Percentiles rank a stretch among this genome's conserved stretches.
phyloP scores from a whole-genome alignment of 1,140 invertebrate species.

The Papilio polytes region DNA sequence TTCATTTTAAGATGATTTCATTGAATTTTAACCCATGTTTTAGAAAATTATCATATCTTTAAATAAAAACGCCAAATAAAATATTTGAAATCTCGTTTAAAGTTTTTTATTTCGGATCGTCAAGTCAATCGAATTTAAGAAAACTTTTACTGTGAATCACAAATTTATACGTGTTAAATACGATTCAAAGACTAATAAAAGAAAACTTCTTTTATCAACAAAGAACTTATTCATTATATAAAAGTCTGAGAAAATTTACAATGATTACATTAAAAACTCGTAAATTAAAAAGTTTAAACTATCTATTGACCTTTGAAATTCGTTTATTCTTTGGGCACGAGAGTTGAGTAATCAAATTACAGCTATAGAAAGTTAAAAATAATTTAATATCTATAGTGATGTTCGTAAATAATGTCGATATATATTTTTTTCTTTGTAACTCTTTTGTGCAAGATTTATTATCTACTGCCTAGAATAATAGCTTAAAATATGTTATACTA shows the following conservation, averaged over 20 bases:
- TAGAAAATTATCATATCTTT: too few relatives aligned
- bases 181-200: background rate
- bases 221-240: background rate
- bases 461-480: background rate
- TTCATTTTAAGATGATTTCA: background rate
- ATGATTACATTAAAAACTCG: slow-evolving; percentile 66
- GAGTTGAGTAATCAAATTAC: slow-evolving; percentile 73
- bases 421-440: background rate
- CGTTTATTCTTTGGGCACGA: slow-evolving; percentile 53
- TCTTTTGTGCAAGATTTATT: background rate
- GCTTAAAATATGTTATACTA: background rate
- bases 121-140: background rate
- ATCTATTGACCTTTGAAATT: slow-evolving; percentile 63
- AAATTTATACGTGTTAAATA: background rate
- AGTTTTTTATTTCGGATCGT: background rate
- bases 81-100: background rate
- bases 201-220: background rate
- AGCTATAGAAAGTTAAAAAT: slow-evolving; percentile 54
- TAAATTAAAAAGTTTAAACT: slow-evolving; percentile 76
- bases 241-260: slow-evolving; percentile 61
- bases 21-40: background rate
- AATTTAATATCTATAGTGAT: slow-evolving; percentile 44
- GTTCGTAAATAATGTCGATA: slow-evolving; percentile 8
- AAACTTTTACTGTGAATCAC: background rate
- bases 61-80: background rate